Conservation (phyloP, 2,888 invertebrate species). For the Listrodromus nycthemerus region DNA sequence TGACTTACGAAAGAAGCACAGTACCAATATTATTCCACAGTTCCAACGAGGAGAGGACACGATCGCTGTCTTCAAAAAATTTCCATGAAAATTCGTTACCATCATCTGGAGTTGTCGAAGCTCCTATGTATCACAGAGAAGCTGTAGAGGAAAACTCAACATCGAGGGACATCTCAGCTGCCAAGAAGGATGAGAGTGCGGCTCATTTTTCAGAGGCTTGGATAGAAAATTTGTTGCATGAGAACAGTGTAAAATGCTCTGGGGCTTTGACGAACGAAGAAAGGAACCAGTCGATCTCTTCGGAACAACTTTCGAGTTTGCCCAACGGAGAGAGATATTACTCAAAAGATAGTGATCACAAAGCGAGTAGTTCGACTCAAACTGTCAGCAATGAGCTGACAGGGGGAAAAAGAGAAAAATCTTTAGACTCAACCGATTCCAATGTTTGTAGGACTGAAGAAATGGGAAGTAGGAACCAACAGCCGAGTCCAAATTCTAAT, state of each 20-base stretch:
- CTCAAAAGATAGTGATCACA: not conserved
- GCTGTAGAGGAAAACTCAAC: not conserved
- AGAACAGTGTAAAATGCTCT: constrained; percentile 45
- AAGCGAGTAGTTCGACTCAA: not conserved
- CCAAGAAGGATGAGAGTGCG: constrained; percentile 13
- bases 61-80: not conserved
- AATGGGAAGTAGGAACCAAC: constrained; percentile 12
- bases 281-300: constrained; percentile 19
- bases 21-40: constrained; percentile 10
- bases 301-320: not conserved
- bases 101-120: not conserved
- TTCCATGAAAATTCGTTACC: not conserved
- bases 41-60: not conserved
- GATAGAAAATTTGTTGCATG: constrained; percentile 64
- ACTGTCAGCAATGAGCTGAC: not conserved
- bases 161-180: not conserved
- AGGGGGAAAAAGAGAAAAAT: not conserved
- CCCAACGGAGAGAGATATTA: constrained; percentile 28
- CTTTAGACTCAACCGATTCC: constrained; percentile 14
- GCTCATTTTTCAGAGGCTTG: constrained; percentile 58
- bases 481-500: constrained; percentile 10
- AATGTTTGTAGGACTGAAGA: constrained; percentile 13
- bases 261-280: not conserved
- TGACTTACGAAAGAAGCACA: not conserved
- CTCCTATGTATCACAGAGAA: not conserved